phyloP scores from a whole-genome alignment of 2,113 vertebrate genomes.

The Monopterus albus region DNA sequence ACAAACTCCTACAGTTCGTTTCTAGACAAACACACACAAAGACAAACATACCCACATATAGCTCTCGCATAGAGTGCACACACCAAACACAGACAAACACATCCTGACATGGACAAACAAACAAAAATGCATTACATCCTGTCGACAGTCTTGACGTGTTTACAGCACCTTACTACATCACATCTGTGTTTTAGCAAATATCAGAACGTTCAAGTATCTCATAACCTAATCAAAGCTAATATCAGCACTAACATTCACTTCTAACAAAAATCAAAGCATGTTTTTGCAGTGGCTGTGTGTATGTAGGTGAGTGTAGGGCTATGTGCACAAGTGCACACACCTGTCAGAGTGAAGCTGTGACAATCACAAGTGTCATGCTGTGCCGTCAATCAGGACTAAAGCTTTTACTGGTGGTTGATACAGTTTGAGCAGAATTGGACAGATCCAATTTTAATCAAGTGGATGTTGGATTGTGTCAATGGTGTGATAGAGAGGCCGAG shows the following conservation, averaged over 20 bases:
- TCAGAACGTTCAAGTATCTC: slow-evolving; percentile 1
- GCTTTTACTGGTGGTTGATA: slow-evolving; percentile 54
- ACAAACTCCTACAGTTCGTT: slow-evolving; percentile 55
- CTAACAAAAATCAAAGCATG: not conserved
- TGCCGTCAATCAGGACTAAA: slow-evolving; percentile 43
- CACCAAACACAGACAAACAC: slow-evolving; percentile 4
- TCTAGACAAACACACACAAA: slow-evolving; percentile 30
- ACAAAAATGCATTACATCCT: slow-evolving; percentile 8
- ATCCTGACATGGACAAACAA: slow-evolving; percentile 10
- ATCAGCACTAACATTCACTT: not conserved
- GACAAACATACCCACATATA: slow-evolving; percentile 9
- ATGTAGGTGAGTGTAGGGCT: not conserved
- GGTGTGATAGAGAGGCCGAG: slow-evolving; percentile 38
- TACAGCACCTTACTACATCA: slow-evolving; percentile 5
- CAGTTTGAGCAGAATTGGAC: slow-evolving; percentile 50
- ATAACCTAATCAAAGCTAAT: slow-evolving; percentile 31
- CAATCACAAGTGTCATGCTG: slow-evolving; percentile 50
- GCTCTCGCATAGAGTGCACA: no score
- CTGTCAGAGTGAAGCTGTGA: slow-evolving; percentile 45
- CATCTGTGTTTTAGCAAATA: slow-evolving; percentile 19
- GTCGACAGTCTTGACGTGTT: slow-evolving; percentile 12
- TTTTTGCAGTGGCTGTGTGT: not conserved
- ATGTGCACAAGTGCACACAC: slow-evolving; percentile 6
- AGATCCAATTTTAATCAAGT: slow-evolving; percentile 74
- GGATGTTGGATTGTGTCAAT: slow-evolving; percentile 51